Base-by-base conservation (phyloP, 2,797 vertebrate species). In the Hydrocynus forskahlii region DNA sequence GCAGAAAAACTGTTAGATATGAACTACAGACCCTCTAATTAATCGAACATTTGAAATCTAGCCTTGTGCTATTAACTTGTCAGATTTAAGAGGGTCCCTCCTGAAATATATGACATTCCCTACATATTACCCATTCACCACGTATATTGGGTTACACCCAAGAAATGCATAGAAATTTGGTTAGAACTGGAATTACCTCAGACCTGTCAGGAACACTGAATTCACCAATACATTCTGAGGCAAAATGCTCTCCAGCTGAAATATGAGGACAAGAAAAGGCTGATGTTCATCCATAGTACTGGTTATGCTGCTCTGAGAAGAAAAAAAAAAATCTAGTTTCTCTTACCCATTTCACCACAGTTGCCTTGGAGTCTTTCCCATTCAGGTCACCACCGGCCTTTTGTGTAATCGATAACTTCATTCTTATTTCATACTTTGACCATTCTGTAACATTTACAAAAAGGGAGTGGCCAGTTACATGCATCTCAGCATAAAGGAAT, bases 301-400 rank as follows among this genome's bases (percentile, higher is more conserved):
- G 21, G 9, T 52, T 50, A 59, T 62, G 14, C 1, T 67, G 40
- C 0, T 68, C 38, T 40, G 23, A 43, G 9, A 57, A 17, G 21
- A 40, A 21, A 52, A 25, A 71, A 5, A 23, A 43, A 70, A 43
- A 10, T 50, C 10, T 7, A 13, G 6, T 23, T 82, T 59, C 68
- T 85, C 90, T 80, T 92, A 95, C 94, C 94, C 93, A 94, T 17
- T 73, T n/a, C 68, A 60, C 67, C 66, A 88, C 88, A 82, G 91
- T 72, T 29, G 64, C 67, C 75, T 89, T 79, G 40, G 69, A 48
- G 1, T 84, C 85, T 0, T 80, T 89, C 59, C 5, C 83, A 29
- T 29, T 45, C 0, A 67, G 52, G 2, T 5, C 8, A 1, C 4
- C 6, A 0, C n/a, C 13, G 38, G n/a, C 60, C 12, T 52, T 67